Conservation (phyloP, 2,797 vertebrate genomes). For the Melanotaenia pygmaea region DNA sequence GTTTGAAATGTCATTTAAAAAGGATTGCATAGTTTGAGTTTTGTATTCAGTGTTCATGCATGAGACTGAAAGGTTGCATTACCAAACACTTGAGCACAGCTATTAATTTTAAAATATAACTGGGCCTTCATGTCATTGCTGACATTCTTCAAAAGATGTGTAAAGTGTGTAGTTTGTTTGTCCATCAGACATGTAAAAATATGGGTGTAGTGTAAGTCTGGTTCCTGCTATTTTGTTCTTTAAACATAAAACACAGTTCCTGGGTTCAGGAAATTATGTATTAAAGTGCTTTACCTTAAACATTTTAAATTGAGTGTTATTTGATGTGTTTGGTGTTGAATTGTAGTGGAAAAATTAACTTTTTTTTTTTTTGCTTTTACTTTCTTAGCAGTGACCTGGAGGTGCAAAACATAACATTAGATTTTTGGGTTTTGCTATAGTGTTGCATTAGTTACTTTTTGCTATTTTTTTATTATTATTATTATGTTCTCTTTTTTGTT, state of each 20-base stretch:
- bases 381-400: neutral
- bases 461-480: neutral
- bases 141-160: neutral
- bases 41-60: neutral
- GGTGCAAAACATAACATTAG: neutral
- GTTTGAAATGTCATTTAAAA: conserved; percentile 4
- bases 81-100: neutral
- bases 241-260: neutral
- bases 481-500: neutral
- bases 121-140: neutral
- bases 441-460: neutral
- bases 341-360: neutral
- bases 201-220: conserved; percentile 1
- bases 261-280: neutral
- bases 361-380: too few species aligned
- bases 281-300: neutral
- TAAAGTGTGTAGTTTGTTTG: conserved; percentile 5
- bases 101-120: neutral
- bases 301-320: neutral
- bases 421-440: neutral
- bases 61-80: neutral
- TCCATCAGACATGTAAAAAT: conserved; percentile 36
- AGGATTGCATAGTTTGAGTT: conserved; percentile 6
- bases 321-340: neutral
- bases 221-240: conserved; percentile 13